phyloP scores from a whole-genome alignment of 2,888 invertebrate genomes.

The Cetonia aurata region DNA sequence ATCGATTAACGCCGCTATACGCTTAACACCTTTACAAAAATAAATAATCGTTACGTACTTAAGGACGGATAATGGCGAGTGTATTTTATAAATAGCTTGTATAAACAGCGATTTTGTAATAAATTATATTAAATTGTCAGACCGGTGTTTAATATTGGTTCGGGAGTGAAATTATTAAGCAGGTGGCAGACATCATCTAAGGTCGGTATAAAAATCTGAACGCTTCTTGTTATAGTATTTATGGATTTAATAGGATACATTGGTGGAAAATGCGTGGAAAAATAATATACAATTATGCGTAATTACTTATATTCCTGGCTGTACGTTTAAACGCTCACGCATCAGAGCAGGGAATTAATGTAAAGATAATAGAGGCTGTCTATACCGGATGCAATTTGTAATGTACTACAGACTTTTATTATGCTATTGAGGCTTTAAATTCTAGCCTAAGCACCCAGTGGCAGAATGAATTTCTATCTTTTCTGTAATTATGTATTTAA shows the following conservation, averaged over 20 bases:
- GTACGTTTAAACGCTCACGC: too few species aligned
- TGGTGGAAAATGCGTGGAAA: constrained; percentile 11
- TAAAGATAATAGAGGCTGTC: not conserved
- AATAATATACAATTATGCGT: constrained; percentile 13
- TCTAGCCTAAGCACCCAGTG: too few species aligned
- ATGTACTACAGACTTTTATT: not conserved
- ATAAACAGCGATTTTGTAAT: constrained; percentile 36
- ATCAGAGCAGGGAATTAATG: too few species aligned
- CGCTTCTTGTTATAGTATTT: constrained; percentile 26
- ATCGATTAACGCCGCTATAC: constrained; percentile 33
- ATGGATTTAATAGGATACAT: constrained; percentile 18
- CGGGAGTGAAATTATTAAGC: constrained; percentile 21
- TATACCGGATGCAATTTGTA: not conserved
- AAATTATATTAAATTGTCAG: constrained; percentile 26
- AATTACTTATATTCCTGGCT: not conserved
- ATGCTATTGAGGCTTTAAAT: too few species aligned
- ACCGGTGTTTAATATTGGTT: constrained; percentile 24
- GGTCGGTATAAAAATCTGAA: not conserved
- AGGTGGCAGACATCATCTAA: constrained; percentile 16
- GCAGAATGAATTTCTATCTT: too few species aligned
- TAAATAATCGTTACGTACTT: constrained; percentile 32
- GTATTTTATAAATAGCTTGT: constrained; percentile 34
- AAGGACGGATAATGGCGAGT: constrained; percentile 26
- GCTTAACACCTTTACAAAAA: constrained; percentile 38
- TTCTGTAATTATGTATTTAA: too few species aligned